Base-by-base conservation (phyloP, 2,888 invertebrate species). In the Craniophora ligustri region DNA sequence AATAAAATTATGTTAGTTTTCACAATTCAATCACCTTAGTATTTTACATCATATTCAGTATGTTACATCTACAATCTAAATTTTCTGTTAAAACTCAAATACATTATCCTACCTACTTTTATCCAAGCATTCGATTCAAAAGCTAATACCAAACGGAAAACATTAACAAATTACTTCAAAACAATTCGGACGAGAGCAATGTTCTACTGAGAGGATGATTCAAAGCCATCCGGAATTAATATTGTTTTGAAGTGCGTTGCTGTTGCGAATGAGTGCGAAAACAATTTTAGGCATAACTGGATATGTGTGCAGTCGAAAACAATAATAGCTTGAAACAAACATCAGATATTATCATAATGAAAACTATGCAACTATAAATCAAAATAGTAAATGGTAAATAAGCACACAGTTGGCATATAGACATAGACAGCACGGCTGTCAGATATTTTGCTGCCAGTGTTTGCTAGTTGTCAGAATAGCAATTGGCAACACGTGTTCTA, bases 81-180 rank as follows among this genome's bases (percentile, higher is more conserved):
- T 41, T 54, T 49, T 31, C 42, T 50, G 36, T 47, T 32, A 41
- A n/a, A n/a, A 50, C 44, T 50, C 0, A 34, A 47, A 48, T 30
- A 53, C n/a, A n/a, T n/a, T n/a, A n/a, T n/a, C n/a, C n/a, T n/a
- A n/a, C n/a, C n/a, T 48, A 51, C 59, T 57, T 67, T 28, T 11
- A 54, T 50, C 28, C n/a, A 32, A 51, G 18, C 47, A 31, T 50
- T 61, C 56, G 13, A 32, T 49, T 63, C 41, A 48, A 60, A 72
- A 54, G 50, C 59, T 49, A 6, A 19, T 15, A 51, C 53, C 45
- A 62, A 67, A 72, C 46, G 58, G 54, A 31, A 47, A 57, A 71
- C 61, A 68, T 59, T 51, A 59, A 48, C 69, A 50, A 72, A 72
- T 68, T 56, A 72, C 69, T 68, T 68, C 49, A 32, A 16, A 72